Evolutionary conservation across 2,797 vertebrate species (phyloP), one percentile per base, ranked within the genome.

Genomic region (Pseudomugil tenellus): DNA sequence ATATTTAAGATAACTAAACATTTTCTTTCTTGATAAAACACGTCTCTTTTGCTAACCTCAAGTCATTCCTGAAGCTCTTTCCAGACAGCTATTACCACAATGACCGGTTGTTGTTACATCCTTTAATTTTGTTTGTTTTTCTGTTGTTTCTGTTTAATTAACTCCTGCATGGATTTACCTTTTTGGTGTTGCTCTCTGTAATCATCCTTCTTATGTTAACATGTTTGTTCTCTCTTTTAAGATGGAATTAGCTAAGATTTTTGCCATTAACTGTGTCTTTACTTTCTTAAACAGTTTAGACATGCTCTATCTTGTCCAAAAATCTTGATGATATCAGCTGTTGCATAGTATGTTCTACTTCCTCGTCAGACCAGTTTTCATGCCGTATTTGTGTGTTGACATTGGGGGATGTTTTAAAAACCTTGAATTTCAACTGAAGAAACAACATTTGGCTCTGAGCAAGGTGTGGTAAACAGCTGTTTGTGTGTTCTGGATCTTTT

Each of bases 331-430:
- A n/a, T n/a, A n/a, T n/a, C n/a, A n/a, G n/a, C n/a, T n/a, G n/a
- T n/a, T n/a, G n/a, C n/a, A n/a, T n/a, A n/a, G n/a, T n/a, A n/a
- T n/a, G n/a, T n/a, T n/a, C n/a, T n/a, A n/a, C n/a, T 29, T 39
- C 56, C 85, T 81, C 0, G 85, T 85, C 86, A 72, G 73, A 92
- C 89, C 80, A 71, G 84, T 90, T 91, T 71, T 63, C 61, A 51
- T 35, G 4, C 52, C n/a, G 23, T 58, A 70, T 59, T 43, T 56
- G 28, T 58, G 61, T 23, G 37, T 37, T 57, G 9, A 58, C 58
- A 9, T 77, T 56, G 17, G 6, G 52, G 43, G n/a, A 77, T n/a
- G 66, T 57, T 29, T 12, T 46, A 58, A 0, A 2, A 1, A 21
- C 43, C n/a, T 13, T 35, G 31, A 35, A 41, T n/a, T n/a, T n/a